These are phyloP conservation scores for Pollenia amentaria DNA, from an alignment of 2,888 invertebrate species.

Conservation along the genomic window DNA sequence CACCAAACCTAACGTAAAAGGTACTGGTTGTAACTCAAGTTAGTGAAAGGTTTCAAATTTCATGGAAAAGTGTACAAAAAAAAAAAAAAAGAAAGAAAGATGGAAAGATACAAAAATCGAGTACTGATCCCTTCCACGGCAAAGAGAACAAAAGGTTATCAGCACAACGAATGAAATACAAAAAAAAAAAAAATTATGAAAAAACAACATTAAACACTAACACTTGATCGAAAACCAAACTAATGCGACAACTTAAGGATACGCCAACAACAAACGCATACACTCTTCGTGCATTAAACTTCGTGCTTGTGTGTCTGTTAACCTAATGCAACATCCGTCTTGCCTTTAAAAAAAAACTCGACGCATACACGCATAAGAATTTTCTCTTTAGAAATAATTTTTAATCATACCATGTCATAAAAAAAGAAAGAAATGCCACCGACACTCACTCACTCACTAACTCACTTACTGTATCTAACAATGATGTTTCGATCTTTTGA, in stretches of 20 bases:
- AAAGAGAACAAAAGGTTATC: constrained; percentile 71
- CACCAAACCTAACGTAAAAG: constrained; percentile 58
- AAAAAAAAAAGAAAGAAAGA: constrained; percentile 41
- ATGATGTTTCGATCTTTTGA: constrained; percentile 60
- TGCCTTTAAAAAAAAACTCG: constrained; percentile 40
- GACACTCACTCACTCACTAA: constrained; percentile 24
- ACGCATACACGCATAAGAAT: constrained; percentile 24
- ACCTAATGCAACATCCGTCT: constrained; percentile 67
- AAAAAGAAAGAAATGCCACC: constrained; percentile 53
- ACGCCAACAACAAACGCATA: constrained; percentile 12
- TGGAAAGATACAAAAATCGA: constrained; percentile 68
- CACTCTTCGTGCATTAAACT: background rate
- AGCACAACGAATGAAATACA: constrained; percentile 58
- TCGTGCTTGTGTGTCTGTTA: constrained; percentile 43
- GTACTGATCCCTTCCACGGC: constrained; percentile 64
- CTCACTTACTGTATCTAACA: constrained; percentile 21
- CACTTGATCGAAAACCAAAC: constrained; percentile 48
- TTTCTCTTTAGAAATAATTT: constrained; percentile 67
- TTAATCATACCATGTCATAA: constrained; percentile 54
- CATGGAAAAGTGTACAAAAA: constrained; percentile 76
- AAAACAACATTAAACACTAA: constrained; percentile 26
- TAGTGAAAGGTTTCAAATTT: constrained; percentile 81
- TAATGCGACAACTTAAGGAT: constrained; percentile 60
- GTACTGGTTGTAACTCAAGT: constrained; percentile 73
- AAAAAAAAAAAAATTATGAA: constrained; percentile 26